Base-by-base conservation (phyloP, 2,888 invertebrate genomes). In the Schrankia costaestrigalis region DNA sequence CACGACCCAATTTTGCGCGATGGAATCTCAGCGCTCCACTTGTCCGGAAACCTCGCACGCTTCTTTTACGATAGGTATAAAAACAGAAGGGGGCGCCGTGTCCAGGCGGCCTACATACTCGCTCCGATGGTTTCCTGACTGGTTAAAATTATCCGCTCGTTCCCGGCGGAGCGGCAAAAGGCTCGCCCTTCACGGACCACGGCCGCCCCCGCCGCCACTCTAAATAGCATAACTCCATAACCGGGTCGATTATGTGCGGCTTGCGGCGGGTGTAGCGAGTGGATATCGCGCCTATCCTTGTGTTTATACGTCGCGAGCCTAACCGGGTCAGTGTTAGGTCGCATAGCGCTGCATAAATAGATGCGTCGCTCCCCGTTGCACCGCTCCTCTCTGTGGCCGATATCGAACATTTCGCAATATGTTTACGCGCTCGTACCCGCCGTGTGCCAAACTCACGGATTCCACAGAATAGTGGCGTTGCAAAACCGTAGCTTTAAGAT, bases 311-410 rank as follows among this genome's bases (percentile, higher is more conserved):
- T 70, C 67, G 75, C 56, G 57, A 63, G 59, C 60, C 73, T 80
- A 85, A 82, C 81, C 80, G 71, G 86, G 85, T 85, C 86, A 86
- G 85, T 86, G 85, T 83, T 86, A 86, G 85, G 83, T 79, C 84
- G 75, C 81, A 82, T 79, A 79, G 78, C 76, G 68, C 73, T 78
- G 81, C 82, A 78, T 74, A 83, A 84, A 83, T 84, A 83, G 82
- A 74, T 62, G 60, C 62, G 49, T 56, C 50, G 59, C 57, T 49
- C 63, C 66, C 63, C 60, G 53, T 56, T 63, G 61, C 63, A 51
- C 50, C 60, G 55, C 50, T 46, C 55, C 59, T 71, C 58, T 56
- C 62, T 55, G 62, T 62, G 61, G 57, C 63, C 62, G 66, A 66
- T 69, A 67, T 72, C 57, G 62, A 64, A 56, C 39, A 58, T 82